A percentile compares a stretch with the other conserved stretches of the same genome.
phyloP scores from a whole-genome alignment of 2,797 vertebrate species.

The Craterocephalus amniculus region DNA sequence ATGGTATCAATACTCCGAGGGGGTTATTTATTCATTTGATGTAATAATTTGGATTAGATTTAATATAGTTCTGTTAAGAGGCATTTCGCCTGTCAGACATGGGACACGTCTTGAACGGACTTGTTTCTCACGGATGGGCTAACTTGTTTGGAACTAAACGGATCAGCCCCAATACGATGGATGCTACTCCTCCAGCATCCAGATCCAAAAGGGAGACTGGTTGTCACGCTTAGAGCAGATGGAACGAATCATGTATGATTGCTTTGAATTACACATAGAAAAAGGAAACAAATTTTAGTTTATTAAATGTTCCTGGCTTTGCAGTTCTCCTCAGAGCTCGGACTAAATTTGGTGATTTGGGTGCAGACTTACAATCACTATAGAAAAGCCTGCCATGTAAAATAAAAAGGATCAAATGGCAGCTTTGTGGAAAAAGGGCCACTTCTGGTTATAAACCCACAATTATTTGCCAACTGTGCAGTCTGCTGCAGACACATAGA shows the following conservation, averaged over 20 bases:
- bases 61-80: conserved; percentile 7
- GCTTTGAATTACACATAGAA: background rate
- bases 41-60: conserved; percentile 7
- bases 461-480: conserved; percentile 4
- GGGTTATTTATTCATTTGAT: conserved; percentile 8
- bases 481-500: background rate
- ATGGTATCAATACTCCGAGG: conserved; percentile 38
- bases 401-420: conserved; percentile 6
- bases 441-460: conserved; percentile 12
- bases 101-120: conserved; percentile 5
- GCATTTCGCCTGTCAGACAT: conserved; percentile 7
- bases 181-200: conserved; percentile 9
- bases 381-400: background rate
- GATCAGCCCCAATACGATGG: conserved; percentile 17
- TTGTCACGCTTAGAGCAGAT: background rate
- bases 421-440: background rate
- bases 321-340: background rate
- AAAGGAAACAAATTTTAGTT: conserved; percentile 15
- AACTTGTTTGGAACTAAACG: conserved; percentile 34
- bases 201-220: conserved; percentile 12
- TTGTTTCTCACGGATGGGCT: conserved; percentile 19
- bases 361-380: background rate
- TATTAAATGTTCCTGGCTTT: conserved; percentile 6
- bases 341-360: background rate
- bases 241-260: background rate